phyloP scores from a whole-genome alignment of 1,140 invertebrate species.

The Chelonus insularis region DNA sequence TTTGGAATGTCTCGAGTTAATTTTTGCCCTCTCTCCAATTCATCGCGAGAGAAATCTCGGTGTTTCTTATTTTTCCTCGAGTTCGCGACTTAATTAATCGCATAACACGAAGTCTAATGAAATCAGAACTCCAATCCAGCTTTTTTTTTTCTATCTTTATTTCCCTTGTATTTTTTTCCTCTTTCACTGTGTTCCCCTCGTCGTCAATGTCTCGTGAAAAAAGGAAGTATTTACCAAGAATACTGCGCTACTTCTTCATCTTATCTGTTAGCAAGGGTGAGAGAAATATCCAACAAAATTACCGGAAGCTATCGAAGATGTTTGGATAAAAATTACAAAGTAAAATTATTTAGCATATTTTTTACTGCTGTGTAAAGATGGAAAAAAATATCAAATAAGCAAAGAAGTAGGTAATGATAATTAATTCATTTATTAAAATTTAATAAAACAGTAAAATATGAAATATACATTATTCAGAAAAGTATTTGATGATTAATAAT shows the following conservation, averaged over 20 bases:
- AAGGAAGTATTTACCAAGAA: conserved; percentile 54
- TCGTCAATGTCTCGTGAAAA: conserved; percentile 6
- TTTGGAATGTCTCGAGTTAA: conserved; percentile 53
- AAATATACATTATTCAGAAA: too few relatives aligned
- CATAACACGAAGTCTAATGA: conserved; percentile 61
- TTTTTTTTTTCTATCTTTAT: conserved; percentile 42
- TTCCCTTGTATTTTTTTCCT: conserved; percentile 34
- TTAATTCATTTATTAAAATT: too few relatives aligned
- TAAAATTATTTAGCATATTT: too few relatives aligned
- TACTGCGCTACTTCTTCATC: conserved; percentile 45
- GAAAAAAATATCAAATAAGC: too few relatives aligned
- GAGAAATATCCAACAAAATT: not conserved
- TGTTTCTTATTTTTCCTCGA: conserved; percentile 55
- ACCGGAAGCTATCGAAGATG: not conserved
- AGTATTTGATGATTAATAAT: conserved; percentile 16
- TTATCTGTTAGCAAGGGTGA: conserved; percentile 16
- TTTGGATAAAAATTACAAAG: not conserved
- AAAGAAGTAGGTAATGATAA: too few relatives aligned
- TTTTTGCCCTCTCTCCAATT: conserved; percentile 40
- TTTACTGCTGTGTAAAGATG: not conserved
- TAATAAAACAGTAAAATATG: too few relatives aligned
- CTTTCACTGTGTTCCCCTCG: conserved; percentile 9
- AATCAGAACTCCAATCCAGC: conserved; percentile 55
- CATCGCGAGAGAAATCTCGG: not conserved
- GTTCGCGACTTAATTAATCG: conserved; percentile 61